Evolutionary conservation across 2,888 invertebrate genomes (phyloP).

Genomic region (Trissonchulus sp.): DNA sequence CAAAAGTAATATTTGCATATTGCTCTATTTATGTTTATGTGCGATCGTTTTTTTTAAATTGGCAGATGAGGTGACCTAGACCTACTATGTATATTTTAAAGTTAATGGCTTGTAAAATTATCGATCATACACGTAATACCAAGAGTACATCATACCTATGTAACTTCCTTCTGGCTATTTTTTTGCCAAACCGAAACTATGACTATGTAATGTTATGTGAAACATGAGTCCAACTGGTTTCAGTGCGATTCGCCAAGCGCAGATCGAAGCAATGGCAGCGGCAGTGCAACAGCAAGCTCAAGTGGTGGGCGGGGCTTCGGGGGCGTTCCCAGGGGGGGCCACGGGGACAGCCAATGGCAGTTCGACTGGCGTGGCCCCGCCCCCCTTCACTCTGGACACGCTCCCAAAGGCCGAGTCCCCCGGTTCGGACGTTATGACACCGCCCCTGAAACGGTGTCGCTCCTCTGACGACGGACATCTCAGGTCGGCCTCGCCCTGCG

Average conservation of each 20-base stretch:
- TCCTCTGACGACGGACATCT: background rate
- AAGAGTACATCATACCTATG: too few species aligned
- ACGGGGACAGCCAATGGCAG: background rate
- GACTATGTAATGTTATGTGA: too few species aligned
- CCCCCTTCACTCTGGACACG: background rate
- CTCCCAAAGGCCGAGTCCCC: background rate
- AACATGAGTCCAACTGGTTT: too few species aligned
- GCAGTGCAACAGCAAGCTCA: conserved; percentile 60
- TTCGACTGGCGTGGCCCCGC: background rate
- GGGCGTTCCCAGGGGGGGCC: background rate
- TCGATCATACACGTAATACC: too few species aligned
- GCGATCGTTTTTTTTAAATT: too few species aligned
- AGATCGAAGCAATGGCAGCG: conserved; percentile 4
- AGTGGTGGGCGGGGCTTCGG: conserved; percentile 27
- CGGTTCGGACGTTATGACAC: background rate
- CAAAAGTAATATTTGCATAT: background rate
- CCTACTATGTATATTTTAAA: too few species aligned
- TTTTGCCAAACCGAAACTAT: background rate
- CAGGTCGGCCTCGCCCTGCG: background rate
- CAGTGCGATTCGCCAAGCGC: background rate
- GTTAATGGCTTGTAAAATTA: too few species aligned
- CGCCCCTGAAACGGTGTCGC: background rate
- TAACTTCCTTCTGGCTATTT: background rate
- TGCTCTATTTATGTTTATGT: too few species aligned
- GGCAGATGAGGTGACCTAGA: too few species aligned